phyloP scores from a whole-genome alignment of 2,797 vertebrate genomes.

The Manis crassicaudata region DNA sequence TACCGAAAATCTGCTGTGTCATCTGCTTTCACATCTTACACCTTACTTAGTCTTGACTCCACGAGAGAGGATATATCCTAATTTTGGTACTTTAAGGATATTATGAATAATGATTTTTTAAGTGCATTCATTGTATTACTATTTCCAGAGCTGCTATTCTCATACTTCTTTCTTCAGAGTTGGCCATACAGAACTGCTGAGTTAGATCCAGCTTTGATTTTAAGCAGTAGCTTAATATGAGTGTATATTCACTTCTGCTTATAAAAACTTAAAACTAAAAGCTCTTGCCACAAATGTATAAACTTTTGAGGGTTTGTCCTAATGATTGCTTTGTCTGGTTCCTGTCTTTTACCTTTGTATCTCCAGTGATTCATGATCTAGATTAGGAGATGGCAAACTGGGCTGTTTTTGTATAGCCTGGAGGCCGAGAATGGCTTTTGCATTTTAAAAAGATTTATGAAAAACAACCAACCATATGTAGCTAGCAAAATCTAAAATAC shows the following conservation, averaged over 20 bases:
- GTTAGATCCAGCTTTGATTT: slow-evolving; percentile 10
- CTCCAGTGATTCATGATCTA: background rate
- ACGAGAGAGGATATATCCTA: background rate
- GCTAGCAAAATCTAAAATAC: background rate
- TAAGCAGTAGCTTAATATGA: background rate
- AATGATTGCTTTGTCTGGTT: background rate
- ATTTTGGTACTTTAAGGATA: slow-evolving; percentile 5
- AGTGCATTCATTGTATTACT: background rate
- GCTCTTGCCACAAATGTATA: background rate
- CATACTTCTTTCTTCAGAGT: background rate
- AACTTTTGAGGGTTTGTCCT: background rate
- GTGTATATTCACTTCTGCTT: background rate
- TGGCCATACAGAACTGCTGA: background rate
- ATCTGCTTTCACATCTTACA: background rate
- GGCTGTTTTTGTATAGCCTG: slow-evolving; percentile 4
- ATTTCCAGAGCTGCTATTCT: background rate
- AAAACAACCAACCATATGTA: background rate
- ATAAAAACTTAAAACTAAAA: slow-evolving; percentile 16
- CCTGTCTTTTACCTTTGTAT: background rate
- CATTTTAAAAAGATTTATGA: background rate
- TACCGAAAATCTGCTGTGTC: background rate
- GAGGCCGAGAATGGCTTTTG: background rate
- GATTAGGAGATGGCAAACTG: background rate
- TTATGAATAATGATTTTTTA: background rate
- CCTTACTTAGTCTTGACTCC: background rate